Conservation (phyloP, 2,888 invertebrate species). For the Lasioglossum leucozonium region DNA sequence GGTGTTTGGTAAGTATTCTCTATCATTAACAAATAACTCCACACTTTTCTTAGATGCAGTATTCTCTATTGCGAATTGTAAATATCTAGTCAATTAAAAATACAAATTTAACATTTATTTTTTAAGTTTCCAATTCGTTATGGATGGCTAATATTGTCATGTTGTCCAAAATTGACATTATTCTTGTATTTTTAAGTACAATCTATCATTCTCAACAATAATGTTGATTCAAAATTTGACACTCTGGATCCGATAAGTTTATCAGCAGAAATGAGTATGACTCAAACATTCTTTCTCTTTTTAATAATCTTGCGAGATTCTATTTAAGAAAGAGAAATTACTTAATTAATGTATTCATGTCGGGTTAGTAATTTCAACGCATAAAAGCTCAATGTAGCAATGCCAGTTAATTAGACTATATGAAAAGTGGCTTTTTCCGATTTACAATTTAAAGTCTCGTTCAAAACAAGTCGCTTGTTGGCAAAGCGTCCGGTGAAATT, state of each 20-base stretch:
- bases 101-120: too few relatives aligned
- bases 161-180: too few relatives aligned
- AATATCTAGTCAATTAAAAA: too few relatives aligned
- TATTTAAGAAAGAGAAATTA: too few relatives aligned
- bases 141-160: too few relatives aligned
- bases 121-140: background rate
- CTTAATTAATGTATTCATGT: too few relatives aligned
- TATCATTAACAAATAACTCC: too few relatives aligned
- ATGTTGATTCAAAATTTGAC: background rate
- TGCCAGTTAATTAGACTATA: background rate
- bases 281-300: background rate
- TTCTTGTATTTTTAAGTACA: background rate
- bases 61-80: too few relatives aligned
- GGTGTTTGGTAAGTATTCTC: background rate
- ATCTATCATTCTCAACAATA: background rate
- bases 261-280: background rate
- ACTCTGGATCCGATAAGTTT: background rate
- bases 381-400: too few relatives aligned
- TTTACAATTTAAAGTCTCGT: background rate
- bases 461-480: slow-evolving; percentile 61
- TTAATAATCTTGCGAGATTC: background rate
- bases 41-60: too few relatives aligned
- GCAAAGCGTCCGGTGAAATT: too few relatives aligned
- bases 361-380: too few relatives aligned
- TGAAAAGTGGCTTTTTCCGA: background rate